These are phyloP conservation scores for Drosophila melanica DNA, from an alignment of 1,140 invertebrate genomes.

Conservation along the genomic window DNA sequence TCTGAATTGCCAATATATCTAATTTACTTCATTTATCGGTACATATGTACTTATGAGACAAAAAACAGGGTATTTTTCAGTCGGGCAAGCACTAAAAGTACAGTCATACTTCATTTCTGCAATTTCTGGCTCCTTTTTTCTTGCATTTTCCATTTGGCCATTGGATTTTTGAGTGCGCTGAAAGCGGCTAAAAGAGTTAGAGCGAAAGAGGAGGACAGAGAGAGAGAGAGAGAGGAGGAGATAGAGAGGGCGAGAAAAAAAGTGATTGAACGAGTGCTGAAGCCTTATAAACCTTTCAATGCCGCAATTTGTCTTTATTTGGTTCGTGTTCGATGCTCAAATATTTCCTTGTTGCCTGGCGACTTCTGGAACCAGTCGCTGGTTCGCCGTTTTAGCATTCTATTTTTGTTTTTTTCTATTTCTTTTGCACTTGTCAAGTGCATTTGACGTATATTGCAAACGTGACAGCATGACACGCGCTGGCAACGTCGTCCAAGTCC, in stretches of 20 bases:
- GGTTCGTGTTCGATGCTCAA: constrained; percentile 78
- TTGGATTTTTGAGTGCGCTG: background rate
- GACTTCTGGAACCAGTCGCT: constrained; percentile 6
- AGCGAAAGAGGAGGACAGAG: background rate
- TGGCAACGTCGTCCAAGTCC: background rate
- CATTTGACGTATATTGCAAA: constrained; percentile 83
- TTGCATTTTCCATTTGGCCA: background rate
- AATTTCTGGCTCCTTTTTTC: background rate
- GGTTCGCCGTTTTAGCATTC: background rate
- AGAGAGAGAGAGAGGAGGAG: background rate
- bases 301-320: constrained; percentile 83
- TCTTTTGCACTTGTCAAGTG: constrained; percentile 64
- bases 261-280: constrained; percentile 25
- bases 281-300: constrained; percentile 80
- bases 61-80: background rate
- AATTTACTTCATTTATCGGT: too few species aligned
- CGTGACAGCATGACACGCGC: constrained; percentile 55
- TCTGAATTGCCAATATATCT: too few species aligned
- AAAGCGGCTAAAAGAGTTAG: background rate
- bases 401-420: background rate
- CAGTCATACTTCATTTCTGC: background rate
- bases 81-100: too few species aligned
- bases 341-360: constrained; percentile 58
- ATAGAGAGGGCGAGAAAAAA: background rate
- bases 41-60: too few species aligned